Percentiles rank a stretch among this genome's conserved stretches.
Evolutionary conservation across 2,113 vertebrate species (phyloP).

Genomic region (Rattus rattus): DNA sequence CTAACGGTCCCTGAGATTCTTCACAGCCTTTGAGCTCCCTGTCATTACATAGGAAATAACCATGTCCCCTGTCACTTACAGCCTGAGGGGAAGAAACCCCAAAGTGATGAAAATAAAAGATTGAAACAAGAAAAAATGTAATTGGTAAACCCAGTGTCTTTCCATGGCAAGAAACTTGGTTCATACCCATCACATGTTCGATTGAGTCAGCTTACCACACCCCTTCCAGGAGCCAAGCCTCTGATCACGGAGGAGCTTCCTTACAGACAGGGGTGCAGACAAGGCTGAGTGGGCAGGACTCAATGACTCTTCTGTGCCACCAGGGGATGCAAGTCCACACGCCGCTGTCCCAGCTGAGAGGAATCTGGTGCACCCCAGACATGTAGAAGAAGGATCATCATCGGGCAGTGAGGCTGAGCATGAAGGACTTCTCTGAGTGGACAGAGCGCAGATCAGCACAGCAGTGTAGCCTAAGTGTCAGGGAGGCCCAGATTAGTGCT

Average conservation of each 20-base stretch:
- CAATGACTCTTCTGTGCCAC: background rate
- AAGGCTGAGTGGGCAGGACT: no score
- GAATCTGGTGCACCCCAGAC: background rate
- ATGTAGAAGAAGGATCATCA: no score
- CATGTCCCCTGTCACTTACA: background rate
- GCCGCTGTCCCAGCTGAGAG: background rate
- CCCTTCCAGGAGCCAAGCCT: background rate
- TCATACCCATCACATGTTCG: background rate
- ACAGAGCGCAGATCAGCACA: background rate
- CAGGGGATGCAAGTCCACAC: background rate
- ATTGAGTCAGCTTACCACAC: background rate
- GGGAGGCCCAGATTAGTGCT: background rate
- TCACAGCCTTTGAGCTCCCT: background rate
- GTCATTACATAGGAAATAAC: no score
- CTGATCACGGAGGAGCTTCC: background rate
- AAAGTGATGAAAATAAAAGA: background rate
- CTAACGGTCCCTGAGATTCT: background rate
- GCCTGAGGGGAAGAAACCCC: background rate
- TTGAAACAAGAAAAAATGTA: background rate
- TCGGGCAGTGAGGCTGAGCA: rapidly evolving
- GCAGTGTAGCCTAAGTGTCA: rapidly evolving
- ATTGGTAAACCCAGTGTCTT: background rate
- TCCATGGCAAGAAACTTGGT: background rate
- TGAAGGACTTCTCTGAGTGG: background rate
- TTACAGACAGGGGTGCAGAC: background rate